These are phyloP conservation scores for Amphiprion percula DNA, from an alignment of 2,113 vertebrate genomes.

Conservation along the genomic window DNA sequence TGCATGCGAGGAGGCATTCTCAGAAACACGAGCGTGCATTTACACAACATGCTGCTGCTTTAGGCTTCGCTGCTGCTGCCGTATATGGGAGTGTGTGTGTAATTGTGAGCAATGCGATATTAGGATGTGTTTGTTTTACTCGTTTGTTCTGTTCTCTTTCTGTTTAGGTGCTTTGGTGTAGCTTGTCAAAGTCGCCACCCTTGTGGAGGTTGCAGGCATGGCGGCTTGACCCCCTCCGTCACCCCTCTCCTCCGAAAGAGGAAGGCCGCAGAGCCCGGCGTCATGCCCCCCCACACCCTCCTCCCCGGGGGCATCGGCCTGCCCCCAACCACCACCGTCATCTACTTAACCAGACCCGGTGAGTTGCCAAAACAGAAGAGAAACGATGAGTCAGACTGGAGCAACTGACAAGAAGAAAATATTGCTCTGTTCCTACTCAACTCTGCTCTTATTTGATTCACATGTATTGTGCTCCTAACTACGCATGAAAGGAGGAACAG, in stretches of 20 bases:
- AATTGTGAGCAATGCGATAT: neutral
- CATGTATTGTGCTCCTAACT: constrained; percentile 34
- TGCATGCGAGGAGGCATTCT: constrained; percentile 1
- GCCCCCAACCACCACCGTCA: constrained; percentile 39
- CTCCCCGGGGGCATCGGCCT: constrained; percentile 61
- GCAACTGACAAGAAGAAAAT: neutral
- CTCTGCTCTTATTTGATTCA: constrained; percentile 43
- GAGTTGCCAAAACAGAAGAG: constrained; percentile 45
- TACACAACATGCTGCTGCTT: constrained; percentile 26
- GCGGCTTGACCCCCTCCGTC: constrained; percentile 70
- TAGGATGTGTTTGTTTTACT: constrained; percentile 21
- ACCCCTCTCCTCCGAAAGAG: constrained; percentile 68
- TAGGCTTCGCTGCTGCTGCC: neutral
- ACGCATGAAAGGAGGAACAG: constrained; percentile 37
- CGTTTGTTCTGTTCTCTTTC: constrained; percentile 6
- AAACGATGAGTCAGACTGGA: neutral
- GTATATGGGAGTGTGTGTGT: constrained; percentile 2
- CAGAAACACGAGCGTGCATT: neutral
- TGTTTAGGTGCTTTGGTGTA: constrained; percentile 50
- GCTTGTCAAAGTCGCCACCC: constrained; percentile 39
- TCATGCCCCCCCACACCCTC: constrained; percentile 75
- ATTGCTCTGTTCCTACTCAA: constrained; percentile 7
- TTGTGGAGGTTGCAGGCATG: constrained; percentile 74
- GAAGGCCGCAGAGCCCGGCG: constrained; percentile 66
- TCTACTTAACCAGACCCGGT: constrained; percentile 71